phyloP scores from a whole-genome alignment of 2,888 invertebrate species.

The Diachrysia chrysitis region DNA sequence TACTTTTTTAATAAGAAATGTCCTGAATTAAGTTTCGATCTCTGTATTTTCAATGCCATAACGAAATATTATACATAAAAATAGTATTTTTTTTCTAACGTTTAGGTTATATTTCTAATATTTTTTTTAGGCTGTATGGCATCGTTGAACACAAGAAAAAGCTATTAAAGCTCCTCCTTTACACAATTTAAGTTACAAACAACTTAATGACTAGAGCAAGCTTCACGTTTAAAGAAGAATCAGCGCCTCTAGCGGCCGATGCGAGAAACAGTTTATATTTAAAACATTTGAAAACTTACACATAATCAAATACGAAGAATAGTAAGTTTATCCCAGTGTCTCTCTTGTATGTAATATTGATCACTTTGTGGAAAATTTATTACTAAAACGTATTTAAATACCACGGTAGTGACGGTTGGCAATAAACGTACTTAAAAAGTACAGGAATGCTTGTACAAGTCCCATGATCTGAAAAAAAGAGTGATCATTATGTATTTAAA shows the following conservation, averaged over 20 bases:
- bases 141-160: not conserved
- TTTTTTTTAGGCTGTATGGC: not conserved
- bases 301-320: not conserved
- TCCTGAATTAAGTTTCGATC: too few relatives aligned
- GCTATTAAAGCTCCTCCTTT: not conserved
- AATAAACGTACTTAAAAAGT: slow-evolving; percentile 93
- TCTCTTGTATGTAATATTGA: not conserved
- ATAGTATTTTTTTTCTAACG: too few relatives aligned
- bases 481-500: slow-evolving; percentile 12
- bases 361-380: not conserved
- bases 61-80: too few relatives aligned
- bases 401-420: slow-evolving; percentile 94
- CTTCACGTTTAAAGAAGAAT: not conserved
- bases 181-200: not conserved
- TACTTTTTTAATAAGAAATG: not conserved
- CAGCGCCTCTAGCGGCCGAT: not conserved
- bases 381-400: slow-evolving; percentile 74
- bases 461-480: slow-evolving; percentile 92
- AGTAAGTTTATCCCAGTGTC: not conserved
- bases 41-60: too few relatives aligned
- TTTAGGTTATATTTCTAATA: not conserved
- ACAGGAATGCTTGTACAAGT: slow-evolving; percentile 92
- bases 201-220: not conserved
- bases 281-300: not conserved
- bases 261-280: not conserved